A percentile compares a stretch with the other conserved stretches of the same genome.
These are phyloP conservation scores for Hypolimnas misippus DNA, from an alignment of 2,888 invertebrate species.

Conservation along the genomic window DNA sequence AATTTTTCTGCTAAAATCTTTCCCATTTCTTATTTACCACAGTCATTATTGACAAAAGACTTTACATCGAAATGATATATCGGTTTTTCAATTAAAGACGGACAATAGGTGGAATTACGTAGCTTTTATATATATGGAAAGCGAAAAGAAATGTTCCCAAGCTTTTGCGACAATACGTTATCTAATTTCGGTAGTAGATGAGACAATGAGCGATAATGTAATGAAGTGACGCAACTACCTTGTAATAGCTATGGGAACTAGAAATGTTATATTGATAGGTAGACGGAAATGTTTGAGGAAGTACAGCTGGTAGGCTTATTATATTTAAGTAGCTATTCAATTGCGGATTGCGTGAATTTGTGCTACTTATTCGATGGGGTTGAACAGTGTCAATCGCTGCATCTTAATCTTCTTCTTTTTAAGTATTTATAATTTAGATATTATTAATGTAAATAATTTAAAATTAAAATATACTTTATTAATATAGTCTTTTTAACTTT, in stretches of 20 bases:
- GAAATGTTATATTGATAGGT: constrained; percentile 24
- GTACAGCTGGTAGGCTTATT: constrained; percentile 15
- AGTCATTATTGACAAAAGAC: not conserved
- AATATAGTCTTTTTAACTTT: too few relatives aligned
- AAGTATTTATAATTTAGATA: too few relatives aligned
- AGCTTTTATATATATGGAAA: constrained; percentile 59
- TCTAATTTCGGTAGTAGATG: constrained; percentile 62
- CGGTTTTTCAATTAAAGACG: constrained; percentile 19
- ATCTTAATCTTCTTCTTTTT: too few relatives aligned
- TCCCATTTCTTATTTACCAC: not conserved
- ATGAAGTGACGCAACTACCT: constrained; percentile 55
- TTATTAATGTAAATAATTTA: too few relatives aligned
- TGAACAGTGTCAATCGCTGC: too few relatives aligned
- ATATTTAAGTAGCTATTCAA: not conserved
- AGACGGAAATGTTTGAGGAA: constrained; percentile 28
- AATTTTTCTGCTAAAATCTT: not conserved
- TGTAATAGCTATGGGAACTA: constrained; percentile 27
- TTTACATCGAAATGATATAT: constrained; percentile 3
- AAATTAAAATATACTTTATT: too few relatives aligned
- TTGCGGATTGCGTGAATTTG: not conserved
- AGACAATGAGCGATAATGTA: constrained; percentile 62
- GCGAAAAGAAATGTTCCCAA: constrained; percentile 71
- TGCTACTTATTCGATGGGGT: not conserved
- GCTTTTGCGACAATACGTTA: constrained; percentile 65
- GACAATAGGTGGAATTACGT: constrained; percentile 58